Evolutionary conservation across 2,797 vertebrate species (phyloP), one percentile per base, ranked within the genome.

Genomic region (Dipus sagitta): DNA sequence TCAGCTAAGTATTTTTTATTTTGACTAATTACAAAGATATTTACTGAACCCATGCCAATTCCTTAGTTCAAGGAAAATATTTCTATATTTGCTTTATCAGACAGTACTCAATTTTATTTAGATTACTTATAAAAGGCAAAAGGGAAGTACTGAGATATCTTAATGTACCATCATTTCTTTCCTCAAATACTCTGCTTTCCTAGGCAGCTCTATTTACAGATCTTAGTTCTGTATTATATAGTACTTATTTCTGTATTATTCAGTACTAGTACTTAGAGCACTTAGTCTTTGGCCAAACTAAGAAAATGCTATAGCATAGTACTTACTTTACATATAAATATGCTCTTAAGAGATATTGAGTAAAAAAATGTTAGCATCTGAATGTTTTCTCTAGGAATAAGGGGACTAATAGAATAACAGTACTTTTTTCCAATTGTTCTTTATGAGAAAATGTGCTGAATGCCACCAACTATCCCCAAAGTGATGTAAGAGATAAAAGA

Each of bases 361-460:
- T 80, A 80, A 94, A 94, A 82, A 94, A 94, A 94, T 82, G 30
- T 32, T 32, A 86, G 2, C 80, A 92, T 70, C 87, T 71, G 68
- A 94, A 78, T 84, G 68, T 96, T 96, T 96, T 88, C 87, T 94
- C 74, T 92, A 87, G 86, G 89, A 90, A 83, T 76, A 96, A 67
- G 88, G 52, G 88, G 87, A 96, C 72, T 67, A 77, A 90, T 84
- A 97, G 95, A 89, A 86, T 47, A 96, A 90, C 97, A 98, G 95
- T 92, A 97, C 72, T 90, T 95, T 95, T 90, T 95, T 95, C 97
- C 97, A 97, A 98, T 97, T 98, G 98, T 98, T 97, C 97, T 97
- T 95, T 76, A 90, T 97, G 98, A 99, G 98, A 98, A 97, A 98
- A 99, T 98, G 95, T 96, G 98, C 98, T 99, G 99, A 99, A 98